A percentile compares a stretch with the other conserved stretches of the same genome.
Evolutionary conservation across 2,797 vertebrate species (phyloP).

Genomic region (Scyliorhinus canicula): DNA sequence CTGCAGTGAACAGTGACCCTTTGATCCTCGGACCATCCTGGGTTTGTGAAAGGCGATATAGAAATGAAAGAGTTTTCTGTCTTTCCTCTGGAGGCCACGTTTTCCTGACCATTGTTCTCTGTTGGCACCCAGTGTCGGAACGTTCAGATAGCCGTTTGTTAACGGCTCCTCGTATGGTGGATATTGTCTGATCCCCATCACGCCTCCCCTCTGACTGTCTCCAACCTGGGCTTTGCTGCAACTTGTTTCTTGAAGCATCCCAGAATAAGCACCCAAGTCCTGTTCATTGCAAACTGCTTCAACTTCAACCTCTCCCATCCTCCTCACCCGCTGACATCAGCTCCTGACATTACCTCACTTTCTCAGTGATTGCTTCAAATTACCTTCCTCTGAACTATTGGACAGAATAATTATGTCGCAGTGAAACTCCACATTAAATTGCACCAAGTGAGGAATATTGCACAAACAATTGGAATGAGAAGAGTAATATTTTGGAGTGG

Average conservation of each 20-base stretch:
- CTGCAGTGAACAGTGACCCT: not conserved
- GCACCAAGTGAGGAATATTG: not conserved
- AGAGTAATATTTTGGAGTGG: not conserved
- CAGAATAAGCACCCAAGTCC: too few species aligned
- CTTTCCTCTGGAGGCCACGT: too few species aligned
- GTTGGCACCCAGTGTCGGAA: not conserved
- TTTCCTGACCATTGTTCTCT: not conserved
- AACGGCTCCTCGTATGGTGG: not conserved
- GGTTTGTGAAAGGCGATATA: not conserved
- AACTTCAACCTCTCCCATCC: not conserved
- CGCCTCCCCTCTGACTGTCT: not conserved
- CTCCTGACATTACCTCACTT: not conserved
- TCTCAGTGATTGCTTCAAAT: not conserved
- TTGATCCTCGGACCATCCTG: too few species aligned
- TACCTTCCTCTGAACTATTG: not conserved
- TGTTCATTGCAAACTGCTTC: not conserved
- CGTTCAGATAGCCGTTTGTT: too few species aligned
- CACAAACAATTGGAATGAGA: not conserved
- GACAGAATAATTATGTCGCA: not conserved
- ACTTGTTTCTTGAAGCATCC: not conserved
- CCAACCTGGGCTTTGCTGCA: not conserved
- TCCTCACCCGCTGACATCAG: not conserved
- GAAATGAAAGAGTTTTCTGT: not conserved
- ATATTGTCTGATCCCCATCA: not conserved
- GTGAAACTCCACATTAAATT: not conserved